phyloP scores from a whole-genome alignment of 2,888 invertebrate genomes.

The Ormyrus rosae region DNA sequence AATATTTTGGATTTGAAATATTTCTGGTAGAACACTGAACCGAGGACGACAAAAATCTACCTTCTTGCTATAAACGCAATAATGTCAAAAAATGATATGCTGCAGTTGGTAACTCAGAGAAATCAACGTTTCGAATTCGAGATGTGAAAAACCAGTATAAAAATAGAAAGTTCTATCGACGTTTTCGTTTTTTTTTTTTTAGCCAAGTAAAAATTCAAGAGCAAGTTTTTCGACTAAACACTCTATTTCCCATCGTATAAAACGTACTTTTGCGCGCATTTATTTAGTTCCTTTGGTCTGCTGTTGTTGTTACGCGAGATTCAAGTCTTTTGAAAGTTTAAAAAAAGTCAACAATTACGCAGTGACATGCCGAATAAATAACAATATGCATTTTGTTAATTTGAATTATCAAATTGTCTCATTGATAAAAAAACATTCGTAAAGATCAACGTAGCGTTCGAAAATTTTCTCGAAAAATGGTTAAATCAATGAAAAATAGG shows the following conservation, averaged over 20 bases:
- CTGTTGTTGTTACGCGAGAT: conserved; percentile 18
- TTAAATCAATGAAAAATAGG: conserved; percentile 21
- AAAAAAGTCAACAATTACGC: conserved; percentile 28
- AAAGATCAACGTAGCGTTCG: neutral
- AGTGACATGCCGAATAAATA: conserved; percentile 15
- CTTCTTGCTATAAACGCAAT: conserved; percentile 21
- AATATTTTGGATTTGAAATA: too few species aligned
- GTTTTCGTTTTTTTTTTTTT: conserved; percentile 16
- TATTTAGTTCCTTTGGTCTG: conserved; percentile 12
- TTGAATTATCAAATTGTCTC: neutral
- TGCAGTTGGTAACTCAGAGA: neutral
- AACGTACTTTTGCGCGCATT: conserved; percentile 23
- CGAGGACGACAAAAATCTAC: neutral
- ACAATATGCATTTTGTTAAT: neutral
- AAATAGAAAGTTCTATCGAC: conserved; percentile 47
- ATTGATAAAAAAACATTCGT: neutral
- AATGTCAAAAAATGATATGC: neutral
- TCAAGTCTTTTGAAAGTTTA: conserved; percentile 17
- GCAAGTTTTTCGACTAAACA: conserved; percentile 36
- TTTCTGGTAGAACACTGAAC: neutral
- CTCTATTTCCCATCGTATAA: conserved; percentile 40
- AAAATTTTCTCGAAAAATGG: conserved; percentile 4
- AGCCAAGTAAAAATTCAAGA: conserved; percentile 43
- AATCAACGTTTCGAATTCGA: conserved; percentile 11
- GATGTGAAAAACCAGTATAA: conserved; percentile 52